Evolutionary conservation across 2,113 vertebrate species (phyloP).

Genomic region (Chauna torquata): DNA sequence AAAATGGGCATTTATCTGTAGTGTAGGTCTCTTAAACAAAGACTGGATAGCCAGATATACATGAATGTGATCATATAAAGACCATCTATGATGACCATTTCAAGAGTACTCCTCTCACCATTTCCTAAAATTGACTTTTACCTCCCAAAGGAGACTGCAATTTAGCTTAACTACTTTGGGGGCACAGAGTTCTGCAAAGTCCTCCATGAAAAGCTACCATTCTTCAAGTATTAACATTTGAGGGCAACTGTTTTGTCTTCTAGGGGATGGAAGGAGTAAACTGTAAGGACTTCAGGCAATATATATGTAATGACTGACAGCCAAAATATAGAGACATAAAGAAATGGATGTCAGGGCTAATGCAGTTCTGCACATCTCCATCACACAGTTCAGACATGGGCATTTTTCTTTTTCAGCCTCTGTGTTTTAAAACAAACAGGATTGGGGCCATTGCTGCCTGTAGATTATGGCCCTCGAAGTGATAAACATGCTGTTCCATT

Average conservation of each 20-base stretch:
- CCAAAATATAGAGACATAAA: constrained; percentile 66
- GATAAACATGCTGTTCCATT: constrained; percentile 79
- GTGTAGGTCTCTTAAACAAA: not conserved
- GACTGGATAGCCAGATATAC: not conserved
- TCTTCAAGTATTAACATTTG: not conserved
- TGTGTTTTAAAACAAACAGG: constrained; percentile 68
- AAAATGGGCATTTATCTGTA: constrained; percentile 14
- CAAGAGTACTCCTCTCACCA: not conserved
- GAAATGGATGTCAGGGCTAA: constrained; percentile 49
- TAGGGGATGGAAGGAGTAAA: constrained; percentile 21
- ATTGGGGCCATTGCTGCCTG: constrained; percentile 68
- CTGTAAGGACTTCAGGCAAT: constrained; percentile 47
- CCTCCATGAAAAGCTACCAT: not conserved
- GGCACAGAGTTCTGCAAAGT: not conserved
- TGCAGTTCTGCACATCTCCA: constrained; percentile 54
- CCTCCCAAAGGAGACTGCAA: not conserved
- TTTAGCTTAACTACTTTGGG: not conserved
- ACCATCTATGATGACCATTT: not conserved
- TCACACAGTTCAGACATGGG: constrained; percentile 40
- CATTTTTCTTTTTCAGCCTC: constrained; percentile 63
- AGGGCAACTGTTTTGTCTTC: constrained; percentile 25
- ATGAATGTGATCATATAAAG: not conserved
- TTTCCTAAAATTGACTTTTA: not conserved
- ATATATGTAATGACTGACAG: constrained; percentile 62
- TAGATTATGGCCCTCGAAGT: constrained; percentile 73